Evolutionary conservation across 2,113 vertebrate species (phyloP), one percentile per base, ranked within the genome.

Genomic region (Quiscalus mexicanus): DNA sequence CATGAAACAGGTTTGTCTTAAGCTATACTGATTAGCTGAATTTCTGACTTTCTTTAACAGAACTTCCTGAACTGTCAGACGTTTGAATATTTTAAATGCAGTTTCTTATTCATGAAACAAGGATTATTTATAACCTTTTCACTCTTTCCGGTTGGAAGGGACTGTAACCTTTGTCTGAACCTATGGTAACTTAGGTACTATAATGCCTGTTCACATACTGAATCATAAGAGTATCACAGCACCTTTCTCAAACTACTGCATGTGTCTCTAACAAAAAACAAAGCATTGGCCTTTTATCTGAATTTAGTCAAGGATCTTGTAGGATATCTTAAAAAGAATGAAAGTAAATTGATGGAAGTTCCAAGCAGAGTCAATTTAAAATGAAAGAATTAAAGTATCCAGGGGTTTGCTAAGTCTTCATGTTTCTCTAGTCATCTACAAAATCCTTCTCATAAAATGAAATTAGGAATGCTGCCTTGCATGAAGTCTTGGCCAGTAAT

Each of bases 1-100:
- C 0, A 0, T 64, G 53, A 45, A 80, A 33, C 2, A 4, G 35
- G 9, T 25, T 80, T 65, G 24, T 81, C 21, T 16, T 68, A 41
- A 83, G 3, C 10, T 63, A 6, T 58, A 45, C 11, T 41, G 30
- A 56, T 64, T 58, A 73, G 60, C 22, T 79, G 35, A 80, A 84
- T 73, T 56, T 68, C 30, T 75, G 39, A 30, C 16, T 79, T 81
- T 39, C 33, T 70, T 39, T 79, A 67, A 67, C 25, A 33, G 9
- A 11, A 74, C 55, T 55, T 87, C 5, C 2, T 28, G 42, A 20
- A 39, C 27, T 45, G 5, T n/a, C 41, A 65, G 35, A 10, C 12
- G 10, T 84, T 65, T 77, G 2, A 87, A 15, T 75, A 52, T 27
- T 60, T 90, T 37, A 70, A 70, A 35, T 65, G 20, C 12, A 52